Evolutionary conservation across 2,113 vertebrate species (phyloP).

Genomic region (Salvelinus sp.): DNA sequence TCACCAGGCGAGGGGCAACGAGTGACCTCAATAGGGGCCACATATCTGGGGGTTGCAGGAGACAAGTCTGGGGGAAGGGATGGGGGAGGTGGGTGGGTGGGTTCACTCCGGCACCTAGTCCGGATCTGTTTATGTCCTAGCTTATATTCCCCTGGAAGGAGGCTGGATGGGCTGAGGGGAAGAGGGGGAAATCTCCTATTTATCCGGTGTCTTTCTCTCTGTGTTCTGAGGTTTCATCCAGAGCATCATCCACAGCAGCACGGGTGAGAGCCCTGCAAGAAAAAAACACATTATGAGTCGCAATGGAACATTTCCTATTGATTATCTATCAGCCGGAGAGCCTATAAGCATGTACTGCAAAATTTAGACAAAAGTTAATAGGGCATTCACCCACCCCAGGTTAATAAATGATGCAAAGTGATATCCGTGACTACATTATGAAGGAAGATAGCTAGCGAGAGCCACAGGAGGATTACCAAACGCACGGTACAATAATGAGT

Average conservation of each 20-base stretch:
- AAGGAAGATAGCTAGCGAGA: constrained; percentile 23
- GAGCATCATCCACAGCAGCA: constrained; percentile 63
- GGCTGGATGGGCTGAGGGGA: constrained; percentile 17
- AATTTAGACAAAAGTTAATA: constrained; percentile 44
- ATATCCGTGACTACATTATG: constrained; percentile 71
- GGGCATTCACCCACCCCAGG: constrained; percentile 53
- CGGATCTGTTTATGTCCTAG: constrained; percentile 25
- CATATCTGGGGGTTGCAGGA: constrained; percentile 74
- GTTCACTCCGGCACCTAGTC: constrained; percentile 28
- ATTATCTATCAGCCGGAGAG: constrained; percentile 63
- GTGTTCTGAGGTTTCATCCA: constrained; percentile 62
- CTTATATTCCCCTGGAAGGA: constrained; percentile 37
- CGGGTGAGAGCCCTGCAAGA: constrained; percentile 65
- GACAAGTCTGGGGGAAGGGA: constrained; percentile 49
- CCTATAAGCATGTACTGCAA: constrained; percentile 55
- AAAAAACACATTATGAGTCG: constrained; percentile 59
- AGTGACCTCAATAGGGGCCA: constrained; percentile 67
- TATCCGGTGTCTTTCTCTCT: constrained; percentile 60
- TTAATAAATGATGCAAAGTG: constrained; percentile 71
- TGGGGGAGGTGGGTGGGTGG: constrained; percentile 26
- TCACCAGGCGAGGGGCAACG: constrained; percentile 67
- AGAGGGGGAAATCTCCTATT: constrained; percentile 50
- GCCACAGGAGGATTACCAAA: constrained; percentile 63
- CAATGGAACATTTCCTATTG: constrained; percentile 64
- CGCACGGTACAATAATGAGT: constrained; percentile 52